Conservation (phyloP, 2,797 vertebrate genomes). For the Pangasius macronema region DNA sequence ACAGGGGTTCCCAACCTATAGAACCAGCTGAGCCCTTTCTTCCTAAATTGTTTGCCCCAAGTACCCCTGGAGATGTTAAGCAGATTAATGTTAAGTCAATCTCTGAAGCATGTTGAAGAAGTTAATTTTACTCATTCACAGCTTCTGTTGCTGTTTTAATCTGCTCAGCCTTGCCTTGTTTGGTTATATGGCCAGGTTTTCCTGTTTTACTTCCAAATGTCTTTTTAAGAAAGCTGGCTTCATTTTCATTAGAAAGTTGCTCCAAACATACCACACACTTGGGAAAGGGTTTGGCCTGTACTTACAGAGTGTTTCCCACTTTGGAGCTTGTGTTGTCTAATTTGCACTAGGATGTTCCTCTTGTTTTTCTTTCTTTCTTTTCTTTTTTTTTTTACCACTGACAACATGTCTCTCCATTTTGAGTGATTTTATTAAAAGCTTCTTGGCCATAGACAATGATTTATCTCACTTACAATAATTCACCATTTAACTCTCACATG, state of each 20-base stretch:
- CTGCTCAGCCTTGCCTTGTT: too few relatives aligned
- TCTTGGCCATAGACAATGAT: not conserved
- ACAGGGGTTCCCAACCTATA: not conserved
- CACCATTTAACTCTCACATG: not conserved
- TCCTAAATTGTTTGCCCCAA: not conserved
- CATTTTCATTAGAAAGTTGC: not conserved
- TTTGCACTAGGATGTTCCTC: not conserved
- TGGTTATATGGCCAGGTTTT: not conserved
- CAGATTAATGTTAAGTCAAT: not conserved
- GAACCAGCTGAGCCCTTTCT: not conserved
- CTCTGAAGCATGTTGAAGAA: not conserved
- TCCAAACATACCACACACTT: not conserved
- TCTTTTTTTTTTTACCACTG: too few relatives aligned
- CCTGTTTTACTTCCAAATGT: not conserved
- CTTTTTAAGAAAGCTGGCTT: slow-evolving; percentile 1
- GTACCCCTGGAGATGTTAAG: not conserved
- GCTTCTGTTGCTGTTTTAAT: not conserved
- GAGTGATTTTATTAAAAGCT: not conserved
- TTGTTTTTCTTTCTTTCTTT: not conserved
- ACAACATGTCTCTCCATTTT: not conserved
- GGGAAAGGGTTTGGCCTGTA: not conserved
- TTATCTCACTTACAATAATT: not conserved
- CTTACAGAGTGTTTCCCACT: not conserved
- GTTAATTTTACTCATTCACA: not conserved
- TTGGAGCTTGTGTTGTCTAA: not conserved